phyloP scores from a whole-genome alignment of 2,113 vertebrate species.

The Strigops habroptila region DNA sequence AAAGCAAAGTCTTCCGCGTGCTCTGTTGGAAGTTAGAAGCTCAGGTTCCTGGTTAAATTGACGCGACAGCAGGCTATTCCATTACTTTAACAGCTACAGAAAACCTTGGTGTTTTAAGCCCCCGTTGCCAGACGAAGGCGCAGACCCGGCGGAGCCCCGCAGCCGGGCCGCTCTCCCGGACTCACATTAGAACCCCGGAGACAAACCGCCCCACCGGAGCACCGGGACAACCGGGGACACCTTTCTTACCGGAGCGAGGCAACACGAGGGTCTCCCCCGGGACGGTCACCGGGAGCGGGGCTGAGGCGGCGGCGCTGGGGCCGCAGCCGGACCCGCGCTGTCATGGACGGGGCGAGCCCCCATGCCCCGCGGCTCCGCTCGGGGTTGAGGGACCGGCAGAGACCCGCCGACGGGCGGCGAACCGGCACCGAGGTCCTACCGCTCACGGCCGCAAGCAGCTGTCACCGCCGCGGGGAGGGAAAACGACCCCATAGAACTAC shows the following conservation, averaged over 20 bases:
- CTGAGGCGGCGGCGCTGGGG: not conserved
- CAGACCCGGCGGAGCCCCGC: not conserved
- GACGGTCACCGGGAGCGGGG: no score
- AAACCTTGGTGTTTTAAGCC: not conserved
- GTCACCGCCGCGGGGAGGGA: not conserved
- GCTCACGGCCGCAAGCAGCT: not conserved
- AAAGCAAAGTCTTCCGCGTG: not conserved
- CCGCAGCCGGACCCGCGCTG: not conserved
- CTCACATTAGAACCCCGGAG: not conserved
- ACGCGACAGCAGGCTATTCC: not conserved
- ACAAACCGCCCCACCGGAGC: not conserved
- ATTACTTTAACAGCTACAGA: not conserved
- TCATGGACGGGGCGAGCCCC: not conserved
- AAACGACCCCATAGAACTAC: not conserved
- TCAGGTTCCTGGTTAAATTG: not conserved
- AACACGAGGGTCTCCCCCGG: fast-evolving
- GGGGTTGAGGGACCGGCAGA: not conserved
- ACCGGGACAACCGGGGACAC: not conserved
- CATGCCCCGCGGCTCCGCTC: not conserved
- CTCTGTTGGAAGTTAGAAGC: not conserved
- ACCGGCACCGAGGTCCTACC: not conserved
- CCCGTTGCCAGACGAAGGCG: not conserved
- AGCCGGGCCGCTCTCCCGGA: not conserved
- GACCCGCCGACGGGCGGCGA: not conserved
- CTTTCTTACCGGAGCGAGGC: not conserved